Base-by-base conservation (phyloP, 2,888 invertebrate genomes). In the Lasioglossum villosulum region DNA sequence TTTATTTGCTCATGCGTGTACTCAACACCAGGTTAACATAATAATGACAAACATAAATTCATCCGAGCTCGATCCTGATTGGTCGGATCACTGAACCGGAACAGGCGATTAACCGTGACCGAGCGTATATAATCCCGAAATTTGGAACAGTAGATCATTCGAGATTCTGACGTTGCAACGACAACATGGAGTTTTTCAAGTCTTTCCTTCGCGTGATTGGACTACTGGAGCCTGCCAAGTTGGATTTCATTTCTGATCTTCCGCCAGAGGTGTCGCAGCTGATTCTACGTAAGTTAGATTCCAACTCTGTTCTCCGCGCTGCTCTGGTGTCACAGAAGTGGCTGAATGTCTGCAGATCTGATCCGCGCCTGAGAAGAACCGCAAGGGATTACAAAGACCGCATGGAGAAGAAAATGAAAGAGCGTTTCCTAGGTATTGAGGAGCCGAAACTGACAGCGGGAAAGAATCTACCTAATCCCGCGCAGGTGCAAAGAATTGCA, bases 131-230 rank as follows among this genome's bases (percentile, higher is more conserved):
- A 76, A 42, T 48, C 19, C 45, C 10, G 2, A 34, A 1, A 30
- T 71, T 82, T 80, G 42, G 5, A 8, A 0, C 0, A 0, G 1
- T 0, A 8, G 0, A 16, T 42, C 68, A 86, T 48, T 84, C 68
- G 10, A 2, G 4, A 0, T 12, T 2, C 70, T 39, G 42, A 0
- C 5, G 0, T 2, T 0, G 23, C 16, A n/a, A 4, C 2, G 27
- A 39, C 39, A 82, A 82, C 77, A 78, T 82, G 84, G 82, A 78
- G 6, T 78, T 66, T 75, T 83, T 83, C 79, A 79, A 52, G 56
- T 59, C 77, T 30, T 63, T 86, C 4, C 75, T 86, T 10, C 78
- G 81, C 16, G 27, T 48, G 16, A 59, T 83, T 48, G 81, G 86
- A n/a, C 56, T 83, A 23, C 19, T 71, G n/a, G n/a, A 10, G 10